Evolutionary conservation across 2,888 invertebrate genomes (phyloP), one percentile per base, ranked within the genome.

Genomic region (Xestoiulus laeticollis): DNA sequence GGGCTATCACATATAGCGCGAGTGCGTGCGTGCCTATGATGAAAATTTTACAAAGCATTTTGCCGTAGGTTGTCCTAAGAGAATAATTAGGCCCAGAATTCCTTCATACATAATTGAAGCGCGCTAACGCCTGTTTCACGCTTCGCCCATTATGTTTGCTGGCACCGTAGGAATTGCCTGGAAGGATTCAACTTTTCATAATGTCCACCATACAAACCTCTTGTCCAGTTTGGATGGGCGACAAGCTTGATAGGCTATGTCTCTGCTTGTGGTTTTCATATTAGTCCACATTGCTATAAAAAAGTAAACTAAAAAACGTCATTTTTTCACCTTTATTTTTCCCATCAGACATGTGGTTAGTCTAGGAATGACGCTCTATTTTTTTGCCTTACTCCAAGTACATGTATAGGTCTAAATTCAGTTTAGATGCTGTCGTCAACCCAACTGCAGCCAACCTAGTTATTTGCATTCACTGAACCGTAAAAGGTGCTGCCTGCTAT

Each of bases 21-120:
- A 43, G 22, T 43, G 43, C 85, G 44, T 85, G 85, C 38, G 44
- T 85, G 85, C 38, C 78, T 78, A 78, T 78, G 78, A 78, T 38
- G 44, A 85, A 38, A 85, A 85, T 85, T 78, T 85, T 85, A 85
- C 85, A 85, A 85, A 85, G 43, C 85, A 44, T 38, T 38, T 85
- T 85, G 85, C 44, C 44, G 85, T 38, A n/a, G 85, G 22, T 43
- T 85, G 85, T 85, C 85, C 85, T 85, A 85, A 85, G 85, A 85
- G 85, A 85, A 38, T 85, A 85, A 85, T 85, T 85, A 85, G 85
- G 38, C 44, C 44, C 44, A 38, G 38, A 85, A 43, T 38, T 22
- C 33, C 44, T 85, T 85, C 85, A 85, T 85, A 85, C 38, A 85
- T 85, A 85, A 85, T 85, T 85, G 85, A 85, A 85, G 43, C 44